A percentile compares a stretch with the other conserved stretches of the same genome.
These are phyloP conservation scores for Athripsodes cinereus DNA, from an alignment of 2,888 invertebrate genomes.

Conservation along the genomic window DNA sequence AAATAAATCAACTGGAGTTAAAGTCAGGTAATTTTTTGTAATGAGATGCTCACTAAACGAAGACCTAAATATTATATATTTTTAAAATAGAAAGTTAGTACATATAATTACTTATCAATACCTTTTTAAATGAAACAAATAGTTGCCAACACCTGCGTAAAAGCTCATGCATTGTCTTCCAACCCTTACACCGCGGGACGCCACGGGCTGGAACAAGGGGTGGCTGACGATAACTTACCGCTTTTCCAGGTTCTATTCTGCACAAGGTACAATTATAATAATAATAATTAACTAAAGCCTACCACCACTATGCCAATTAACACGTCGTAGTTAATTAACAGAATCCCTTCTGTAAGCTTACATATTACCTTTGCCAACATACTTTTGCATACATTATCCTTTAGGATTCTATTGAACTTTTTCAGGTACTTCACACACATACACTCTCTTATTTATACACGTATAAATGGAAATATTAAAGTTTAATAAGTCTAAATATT, in stretches of 20 bases:
- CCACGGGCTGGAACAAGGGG: neutral
- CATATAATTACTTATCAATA: neutral
- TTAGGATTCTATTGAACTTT: too few relatives aligned
- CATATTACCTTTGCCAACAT: too few relatives aligned
- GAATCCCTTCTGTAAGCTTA: conserved; percentile 5
- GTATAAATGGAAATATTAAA: too few relatives aligned
- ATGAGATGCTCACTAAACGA: too few relatives aligned
- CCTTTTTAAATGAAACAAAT: neutral
- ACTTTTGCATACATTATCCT: too few relatives aligned
- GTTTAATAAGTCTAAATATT: too few relatives aligned
- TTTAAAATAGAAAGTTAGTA: too few relatives aligned
- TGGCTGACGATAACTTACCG: neutral
- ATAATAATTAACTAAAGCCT: conserved; percentile 12
- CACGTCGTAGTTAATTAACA: conserved; percentile 27
- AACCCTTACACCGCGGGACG: neutral
- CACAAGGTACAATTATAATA: neutral
- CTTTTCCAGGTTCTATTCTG: neutral
- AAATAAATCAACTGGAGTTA: too few relatives aligned
- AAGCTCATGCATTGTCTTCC: neutral
- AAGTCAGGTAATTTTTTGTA: too few relatives aligned
- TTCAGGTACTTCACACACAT: too few relatives aligned
- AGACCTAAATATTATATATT: too few relatives aligned
- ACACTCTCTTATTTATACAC: too few relatives aligned
- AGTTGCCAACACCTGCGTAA: neutral
- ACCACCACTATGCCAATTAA: conserved; percentile 26